Evolutionary conservation across 2,888 invertebrate species (phyloP).

Genomic region (Metopia argyrocephala): DNA sequence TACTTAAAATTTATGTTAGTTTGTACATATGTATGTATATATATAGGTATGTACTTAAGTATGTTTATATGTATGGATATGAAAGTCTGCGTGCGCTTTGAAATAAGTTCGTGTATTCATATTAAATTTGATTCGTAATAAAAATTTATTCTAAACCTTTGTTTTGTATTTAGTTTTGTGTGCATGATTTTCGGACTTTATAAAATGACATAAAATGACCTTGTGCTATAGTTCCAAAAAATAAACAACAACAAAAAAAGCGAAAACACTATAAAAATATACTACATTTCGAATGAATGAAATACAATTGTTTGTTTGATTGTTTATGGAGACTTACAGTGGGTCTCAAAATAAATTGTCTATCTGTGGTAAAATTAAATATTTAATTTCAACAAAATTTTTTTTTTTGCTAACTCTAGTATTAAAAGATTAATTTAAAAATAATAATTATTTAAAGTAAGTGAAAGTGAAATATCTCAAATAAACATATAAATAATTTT

Average conservation of each 20-base stretch:
- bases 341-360: not conserved
- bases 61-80: too few relatives aligned
- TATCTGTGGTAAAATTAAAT: too few relatives aligned
- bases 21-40: too few relatives aligned
- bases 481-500: not conserved
- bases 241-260: conserved; percentile 14
- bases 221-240: conserved; percentile 53
- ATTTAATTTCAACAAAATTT: too few relatives aligned
- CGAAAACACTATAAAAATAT: conserved; percentile 16
- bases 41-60: too few relatives aligned
- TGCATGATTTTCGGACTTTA: conserved; percentile 54
- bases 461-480: too few relatives aligned
- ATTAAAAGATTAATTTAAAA: too few relatives aligned
- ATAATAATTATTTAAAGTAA: too few relatives aligned
- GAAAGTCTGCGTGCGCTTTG: too few relatives aligned
- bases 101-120: not conserved
- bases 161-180: conserved; percentile 27
- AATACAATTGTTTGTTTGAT: conserved; percentile 42
- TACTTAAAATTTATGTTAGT: too few relatives aligned
- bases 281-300: conserved; percentile 48
- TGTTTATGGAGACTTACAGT: not conserved
- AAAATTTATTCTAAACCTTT: conserved; percentile 25
- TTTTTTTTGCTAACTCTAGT: too few relatives aligned
- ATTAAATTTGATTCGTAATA: not conserved
- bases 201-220: conserved; percentile 59